These are phyloP conservation scores for Telmatochromis sp. DNA, from an alignment of 2,113 vertebrate species.

Conservation along the genomic window DNA sequence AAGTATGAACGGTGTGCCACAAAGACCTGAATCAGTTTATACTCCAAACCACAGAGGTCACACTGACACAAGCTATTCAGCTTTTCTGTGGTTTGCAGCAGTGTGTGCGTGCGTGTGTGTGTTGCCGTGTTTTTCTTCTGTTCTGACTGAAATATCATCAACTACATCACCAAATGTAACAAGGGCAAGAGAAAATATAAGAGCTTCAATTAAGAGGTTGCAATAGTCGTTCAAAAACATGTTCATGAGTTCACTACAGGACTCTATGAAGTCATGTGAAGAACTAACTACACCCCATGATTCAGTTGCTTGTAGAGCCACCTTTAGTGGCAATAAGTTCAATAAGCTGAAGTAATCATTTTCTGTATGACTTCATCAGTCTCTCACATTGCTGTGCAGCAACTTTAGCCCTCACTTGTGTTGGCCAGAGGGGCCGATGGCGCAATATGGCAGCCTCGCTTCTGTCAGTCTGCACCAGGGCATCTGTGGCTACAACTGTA, in stretches of 20 bases:
- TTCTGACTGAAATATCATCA: neutral
- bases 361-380: neutral
- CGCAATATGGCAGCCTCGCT: neutral
- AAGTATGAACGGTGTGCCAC: neutral
- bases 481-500: rapidly evolving
- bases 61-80: neutral
- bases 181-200: neutral
- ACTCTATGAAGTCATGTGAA: neutral
- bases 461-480: rapidly evolving
- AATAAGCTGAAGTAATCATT: neutral
- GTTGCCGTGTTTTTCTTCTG: neutral
- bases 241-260: neutral
- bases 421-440: rapidly evolving
- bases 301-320: neutral
- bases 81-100: neutral
- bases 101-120: neutral
- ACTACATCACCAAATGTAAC: neutral
- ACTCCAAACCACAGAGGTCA: neutral
- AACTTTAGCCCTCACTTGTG: neutral
- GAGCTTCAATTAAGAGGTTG: neutral
- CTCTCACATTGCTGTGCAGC: neutral
- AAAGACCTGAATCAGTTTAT: neutral
- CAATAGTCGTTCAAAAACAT: neutral
- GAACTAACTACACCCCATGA: neutral
- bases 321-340: neutral